Conservation (phyloP, 2,113 vertebrate genomes). For the Corythornis cristatus region DNA sequence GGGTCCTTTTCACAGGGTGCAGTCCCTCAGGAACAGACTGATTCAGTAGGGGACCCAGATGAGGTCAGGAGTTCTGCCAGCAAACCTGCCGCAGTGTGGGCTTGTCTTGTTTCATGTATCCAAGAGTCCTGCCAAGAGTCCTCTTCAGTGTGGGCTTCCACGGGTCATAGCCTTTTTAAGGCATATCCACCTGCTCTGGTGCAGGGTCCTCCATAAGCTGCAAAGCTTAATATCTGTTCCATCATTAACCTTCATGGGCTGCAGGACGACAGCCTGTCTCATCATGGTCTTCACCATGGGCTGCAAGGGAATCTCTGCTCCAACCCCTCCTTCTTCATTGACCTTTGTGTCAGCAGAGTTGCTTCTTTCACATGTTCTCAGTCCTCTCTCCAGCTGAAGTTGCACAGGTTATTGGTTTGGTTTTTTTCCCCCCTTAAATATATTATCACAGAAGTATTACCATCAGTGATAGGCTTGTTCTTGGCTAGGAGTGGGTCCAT, state of each 20-base stretch:
- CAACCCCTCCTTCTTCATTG: neutral
- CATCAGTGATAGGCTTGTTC: fast-evolving
- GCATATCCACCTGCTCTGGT: neutral
- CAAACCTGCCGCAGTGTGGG: neutral
- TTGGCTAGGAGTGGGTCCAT: fast-evolving
- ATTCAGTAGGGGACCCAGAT: neutral
- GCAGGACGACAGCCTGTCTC: too few species aligned
- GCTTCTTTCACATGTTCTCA: neutral
- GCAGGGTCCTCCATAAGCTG: neutral
- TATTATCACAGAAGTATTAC: neutral
- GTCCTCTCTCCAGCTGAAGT: neutral
- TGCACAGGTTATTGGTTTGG: neutral
- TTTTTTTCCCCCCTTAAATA: neutral
- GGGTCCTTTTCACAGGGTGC: neutral
- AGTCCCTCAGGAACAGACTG: neutral
- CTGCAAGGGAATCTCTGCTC: neutral
- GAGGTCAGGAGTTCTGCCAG: neutral
- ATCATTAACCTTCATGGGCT: neutral
- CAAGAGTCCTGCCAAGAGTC: neutral
- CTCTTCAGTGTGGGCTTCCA: neutral
- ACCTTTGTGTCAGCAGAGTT: neutral
- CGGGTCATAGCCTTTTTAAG: neutral
- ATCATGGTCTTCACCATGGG: too few species aligned
- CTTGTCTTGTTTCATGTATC: neutral
- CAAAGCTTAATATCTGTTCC: neutral